These are phyloP conservation scores for Mycetomoellerius zeteki DNA, from an alignment of 1,140 invertebrate species.

Conservation along the genomic window DNA sequence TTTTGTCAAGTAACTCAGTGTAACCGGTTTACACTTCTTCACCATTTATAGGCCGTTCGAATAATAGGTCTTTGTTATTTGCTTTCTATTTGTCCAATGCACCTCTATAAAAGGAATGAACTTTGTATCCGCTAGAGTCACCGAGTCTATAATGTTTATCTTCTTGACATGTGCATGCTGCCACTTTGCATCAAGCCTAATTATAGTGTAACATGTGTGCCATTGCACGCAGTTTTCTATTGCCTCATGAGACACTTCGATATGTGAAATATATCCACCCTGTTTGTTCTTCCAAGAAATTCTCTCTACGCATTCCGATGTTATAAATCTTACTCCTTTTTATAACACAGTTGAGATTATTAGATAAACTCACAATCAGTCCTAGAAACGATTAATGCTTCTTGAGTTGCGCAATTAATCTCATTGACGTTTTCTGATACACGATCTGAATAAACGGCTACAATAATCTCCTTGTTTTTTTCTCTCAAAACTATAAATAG, in stretches of 20 bases:
- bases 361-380: neutral
- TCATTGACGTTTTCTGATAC: conserved; percentile 12
- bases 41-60: neutral
- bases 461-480: conserved; percentile 27
- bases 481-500: neutral
- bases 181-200: conserved; percentile 21
- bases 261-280: too few relatives aligned
- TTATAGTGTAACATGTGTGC: conserved; percentile 15
- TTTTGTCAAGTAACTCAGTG: neutral
- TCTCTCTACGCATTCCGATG: neutral
- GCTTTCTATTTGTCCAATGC: conserved; percentile 6
- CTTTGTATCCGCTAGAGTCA: conserved; percentile 29
- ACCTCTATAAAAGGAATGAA: conserved; percentile 37
- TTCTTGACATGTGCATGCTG: neutral
- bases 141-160: conserved; percentile 36
- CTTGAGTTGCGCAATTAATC: neutral
- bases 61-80: conserved; percentile 1
- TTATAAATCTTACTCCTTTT: neutral
- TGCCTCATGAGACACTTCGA: neutral
- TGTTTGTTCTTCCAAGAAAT: neutral
- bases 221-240: conserved; percentile 7
- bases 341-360: conserved; percentile 9
- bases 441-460: neutral
- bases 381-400: conserved; percentile 19
- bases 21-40: conserved; percentile 15